Base-by-base conservation (phyloP, 1,140 invertebrate species). In the Bombus affinis region DNA sequence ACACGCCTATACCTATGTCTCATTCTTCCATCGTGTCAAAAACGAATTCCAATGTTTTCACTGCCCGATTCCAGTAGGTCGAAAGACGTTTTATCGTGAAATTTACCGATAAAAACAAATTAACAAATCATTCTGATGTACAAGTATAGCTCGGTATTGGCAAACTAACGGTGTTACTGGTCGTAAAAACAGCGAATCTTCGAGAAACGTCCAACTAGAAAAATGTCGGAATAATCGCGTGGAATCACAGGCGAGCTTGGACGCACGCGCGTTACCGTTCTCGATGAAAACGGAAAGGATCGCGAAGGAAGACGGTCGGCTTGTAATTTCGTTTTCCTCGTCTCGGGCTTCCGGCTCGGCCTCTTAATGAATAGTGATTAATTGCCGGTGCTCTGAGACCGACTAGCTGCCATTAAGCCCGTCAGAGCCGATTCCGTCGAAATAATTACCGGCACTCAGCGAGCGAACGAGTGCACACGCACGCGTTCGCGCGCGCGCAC, bases 341-440 rank as follows among this genome's bases (percentile, higher is more conserved):
- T 87, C 75, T n/a, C 77, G 83, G 74, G 83, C 91, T 92, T 92
- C 89, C 89, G 89, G 83, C 86, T 90, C 91, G 85, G 85, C 85
- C 88, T 91, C 86, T 83, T 92, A 92, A 92, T 92, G 91, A 92
- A 92, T 92, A 92, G 91, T 92, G 91, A 92, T 92, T 92, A 92
- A 92, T 92, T 92, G 91, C 89, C 89, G 74, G 91, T 88, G 81
- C 91, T 91, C 91, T 89, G 91, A 89, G 89, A 92, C 85, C 88
- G 89, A 92, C 89, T 92, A 85, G 82, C 89, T 86, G 80, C 91
- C 91, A 92, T 92, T 92, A 92, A 92, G 88, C 91, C 91, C 91
- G 89, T 92, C 91, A 91, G 89, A 92, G 89, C 86, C 89, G 91
- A 92, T 92, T 92, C 91, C 91, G 88, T 92, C 91, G 91, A 92